These are phyloP conservation scores for Diploscapter pachys DNA, from an alignment of 1,140 invertebrate genomes.

Conservation along the genomic window DNA sequence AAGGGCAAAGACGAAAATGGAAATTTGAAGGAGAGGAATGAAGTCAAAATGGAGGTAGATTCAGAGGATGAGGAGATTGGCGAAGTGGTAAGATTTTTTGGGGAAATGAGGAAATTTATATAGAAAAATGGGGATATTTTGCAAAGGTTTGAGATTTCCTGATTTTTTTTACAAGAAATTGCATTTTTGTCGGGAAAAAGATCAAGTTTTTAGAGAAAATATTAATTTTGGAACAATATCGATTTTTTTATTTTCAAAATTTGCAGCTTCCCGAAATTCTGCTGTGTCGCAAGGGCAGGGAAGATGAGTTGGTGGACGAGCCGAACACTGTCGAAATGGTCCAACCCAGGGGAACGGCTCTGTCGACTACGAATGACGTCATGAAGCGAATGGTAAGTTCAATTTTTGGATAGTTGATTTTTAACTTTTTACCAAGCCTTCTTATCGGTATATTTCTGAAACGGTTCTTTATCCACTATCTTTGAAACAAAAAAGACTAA, in stretches of 20 bases:
- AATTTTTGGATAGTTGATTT: not conserved
- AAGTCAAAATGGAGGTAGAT: not conserved
- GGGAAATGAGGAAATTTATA: no score
- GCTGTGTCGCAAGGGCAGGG: constrained; percentile 28
- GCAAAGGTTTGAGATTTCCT: no score
- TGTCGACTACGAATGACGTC: constrained; percentile 7
- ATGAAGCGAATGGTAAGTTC: constrained; percentile 4
- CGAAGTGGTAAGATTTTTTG: constrained; percentile 14
- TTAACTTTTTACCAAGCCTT: not conserved
- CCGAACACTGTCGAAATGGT: constrained; percentile 25
- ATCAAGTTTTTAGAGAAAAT: no score
- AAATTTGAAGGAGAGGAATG: not conserved
- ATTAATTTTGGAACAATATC: constrained; percentile 6
- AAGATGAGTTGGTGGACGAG: constrained; percentile 24
- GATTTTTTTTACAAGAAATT: no score
- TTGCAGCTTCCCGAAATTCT: constrained; percentile 22
- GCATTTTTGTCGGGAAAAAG: no score
- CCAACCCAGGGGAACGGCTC: constrained; percentile 11
- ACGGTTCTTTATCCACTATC: no score
- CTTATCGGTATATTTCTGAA: no score
- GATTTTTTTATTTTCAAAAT: constrained; percentile 28
- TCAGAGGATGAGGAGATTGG: not conserved
- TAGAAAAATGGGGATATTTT: no score
- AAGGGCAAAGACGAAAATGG: not conserved
- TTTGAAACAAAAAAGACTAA: no score